Percentiles rank a stretch among this genome's conserved stretches.
Conservation (phyloP, 2,888 invertebrate species). For the Callyntrura guangdongensis region DNA sequence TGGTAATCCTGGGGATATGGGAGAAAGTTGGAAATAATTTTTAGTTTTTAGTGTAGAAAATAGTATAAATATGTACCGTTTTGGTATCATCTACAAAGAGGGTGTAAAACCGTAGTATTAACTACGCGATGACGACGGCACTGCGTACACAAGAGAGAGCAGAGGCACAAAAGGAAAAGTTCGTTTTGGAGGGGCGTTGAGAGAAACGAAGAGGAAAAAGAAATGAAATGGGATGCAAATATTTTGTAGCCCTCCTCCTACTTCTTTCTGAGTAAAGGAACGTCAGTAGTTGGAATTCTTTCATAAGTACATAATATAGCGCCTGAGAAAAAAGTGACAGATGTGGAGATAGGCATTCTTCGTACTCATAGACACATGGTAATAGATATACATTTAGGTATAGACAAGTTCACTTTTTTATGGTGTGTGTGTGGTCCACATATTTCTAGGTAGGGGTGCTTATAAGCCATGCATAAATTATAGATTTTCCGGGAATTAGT, state of each 20-base stretch:
- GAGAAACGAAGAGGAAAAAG: background rate
- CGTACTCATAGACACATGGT: background rate
- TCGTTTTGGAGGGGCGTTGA: no score
- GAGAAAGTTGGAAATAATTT: no score
- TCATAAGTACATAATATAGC: background rate
- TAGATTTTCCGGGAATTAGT: background rate
- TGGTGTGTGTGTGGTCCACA: no score
- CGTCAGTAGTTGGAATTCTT: background rate
- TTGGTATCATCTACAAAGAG: no score
- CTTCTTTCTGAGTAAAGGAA: background rate
- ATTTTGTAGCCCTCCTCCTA: background rate
- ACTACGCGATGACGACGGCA: no score
- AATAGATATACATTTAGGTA: no score
- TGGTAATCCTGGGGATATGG: no score
- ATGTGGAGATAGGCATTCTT: background rate
- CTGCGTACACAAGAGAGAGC: background rate
- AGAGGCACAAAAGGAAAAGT: background rate
- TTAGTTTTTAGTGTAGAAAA: no score
- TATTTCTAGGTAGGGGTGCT: no score
- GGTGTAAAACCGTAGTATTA: no score
- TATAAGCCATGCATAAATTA: background rate
- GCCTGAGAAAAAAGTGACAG: conserved; percentile 7
- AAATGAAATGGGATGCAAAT: background rate
- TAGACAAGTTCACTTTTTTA: no score
- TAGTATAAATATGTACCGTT: no score